phyloP scores from a whole-genome alignment of 2,113 vertebrate genomes.

The Syngnathus floridae region DNA sequence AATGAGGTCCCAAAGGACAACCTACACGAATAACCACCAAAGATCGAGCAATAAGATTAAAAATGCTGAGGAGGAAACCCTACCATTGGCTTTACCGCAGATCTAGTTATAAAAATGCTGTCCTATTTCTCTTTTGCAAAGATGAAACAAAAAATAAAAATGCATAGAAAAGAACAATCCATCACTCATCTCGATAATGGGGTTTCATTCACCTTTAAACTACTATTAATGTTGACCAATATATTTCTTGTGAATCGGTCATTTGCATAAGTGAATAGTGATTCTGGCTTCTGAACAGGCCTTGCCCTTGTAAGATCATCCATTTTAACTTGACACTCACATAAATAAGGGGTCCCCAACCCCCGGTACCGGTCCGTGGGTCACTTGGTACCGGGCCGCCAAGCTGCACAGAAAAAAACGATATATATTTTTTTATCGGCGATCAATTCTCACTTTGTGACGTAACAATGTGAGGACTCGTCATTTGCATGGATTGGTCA shows the following conservation, averaged over 20 bases:
- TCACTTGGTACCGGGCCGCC: too few relatives aligned
- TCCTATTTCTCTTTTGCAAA: not conserved
- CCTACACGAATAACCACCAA: slow-evolving; percentile 12
- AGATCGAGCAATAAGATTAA: slow-evolving; percentile 6
- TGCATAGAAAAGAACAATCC: not conserved
- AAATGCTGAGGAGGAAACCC: slow-evolving; percentile 1
- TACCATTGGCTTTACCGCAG: not conserved
- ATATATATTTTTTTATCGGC: too few relatives aligned
- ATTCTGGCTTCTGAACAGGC: not conserved
- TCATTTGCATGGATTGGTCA: too few relatives aligned
- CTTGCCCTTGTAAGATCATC: not conserved
- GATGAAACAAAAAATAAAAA: not conserved
- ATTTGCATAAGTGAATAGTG: not conserved
- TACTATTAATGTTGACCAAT: not conserved
- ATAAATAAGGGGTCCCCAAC: not conserved
- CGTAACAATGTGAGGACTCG: too few relatives aligned
- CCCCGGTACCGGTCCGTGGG: too few relatives aligned
- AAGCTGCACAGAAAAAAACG: too few relatives aligned
- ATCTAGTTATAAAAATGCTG: not conserved
- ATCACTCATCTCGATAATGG: not conserved
- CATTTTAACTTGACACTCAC: not conserved
- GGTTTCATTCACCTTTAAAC: not conserved
- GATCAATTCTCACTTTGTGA: too few relatives aligned
- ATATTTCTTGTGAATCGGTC: not conserved
- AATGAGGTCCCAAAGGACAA: slow-evolving; percentile 27